Evolutionary conservation across 2,888 invertebrate species (phyloP), one percentile per base, ranked within the genome.

Genomic region (Callosobruchus maculatus): DNA sequence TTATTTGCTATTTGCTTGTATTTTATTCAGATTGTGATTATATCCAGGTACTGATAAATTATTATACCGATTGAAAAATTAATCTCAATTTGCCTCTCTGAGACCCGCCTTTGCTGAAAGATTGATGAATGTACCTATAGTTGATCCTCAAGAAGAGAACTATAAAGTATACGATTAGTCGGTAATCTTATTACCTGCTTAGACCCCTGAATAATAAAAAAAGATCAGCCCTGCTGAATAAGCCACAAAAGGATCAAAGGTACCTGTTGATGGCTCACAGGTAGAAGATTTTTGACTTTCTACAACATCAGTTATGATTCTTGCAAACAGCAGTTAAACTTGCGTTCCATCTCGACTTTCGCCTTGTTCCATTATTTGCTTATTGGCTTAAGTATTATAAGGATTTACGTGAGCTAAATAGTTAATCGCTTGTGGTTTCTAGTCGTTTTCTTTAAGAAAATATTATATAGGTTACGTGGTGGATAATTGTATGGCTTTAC

Each of bases 181-280:
- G 49, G 72, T 77, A 78, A 78, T 77, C 77, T 74, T 73, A 76
- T 78, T 78, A 78, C 78, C 77, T 76, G 77, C 72, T 76, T 74
- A 73, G 73, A 49, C 49, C 49, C 49, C 49, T 70, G 49, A 73
- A 73, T 68, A 20, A 71, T 67, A 77, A 74, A n/a, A 77, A 76
- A 71, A 71, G 75, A 72, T 72, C 70, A 76, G 76, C 73, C 77
- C 77, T 72, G 75, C 75, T 72, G 76, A 70, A 73, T 70, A 26
- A 71, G 75, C 71, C 77, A 79, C 78, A 78, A 79, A 78, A 75
- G 76, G 77, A 78, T 76, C 73, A 74, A 76, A 77, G 77, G 30
- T 78, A 78, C 77, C 78, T 75, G 77, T 76, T 77, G 78, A 78
- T 76, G 77, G 49, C 49, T 5, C 49, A 49, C 49, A 49, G 49